Evolutionary conservation across 2,113 vertebrate species (phyloP).

Genomic region (Bettongia penicillata): DNA sequence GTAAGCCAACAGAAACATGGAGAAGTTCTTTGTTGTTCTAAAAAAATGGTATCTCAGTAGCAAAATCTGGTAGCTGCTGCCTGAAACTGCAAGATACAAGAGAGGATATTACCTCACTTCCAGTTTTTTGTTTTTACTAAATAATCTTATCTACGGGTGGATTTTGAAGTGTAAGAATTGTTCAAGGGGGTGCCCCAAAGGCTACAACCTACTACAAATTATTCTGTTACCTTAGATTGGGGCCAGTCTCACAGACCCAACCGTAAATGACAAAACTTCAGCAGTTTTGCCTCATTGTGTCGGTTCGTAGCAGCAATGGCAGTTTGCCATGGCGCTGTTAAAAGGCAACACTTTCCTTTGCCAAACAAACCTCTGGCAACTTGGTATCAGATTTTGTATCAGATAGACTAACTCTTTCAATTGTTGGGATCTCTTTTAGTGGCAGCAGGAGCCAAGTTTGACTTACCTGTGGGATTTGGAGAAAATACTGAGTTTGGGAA

Average conservation of each 20-base stretch:
- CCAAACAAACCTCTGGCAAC: background rate
- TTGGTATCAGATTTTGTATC: background rate
- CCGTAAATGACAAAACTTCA: background rate
- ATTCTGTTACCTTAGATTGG: background rate
- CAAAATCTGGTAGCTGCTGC: background rate
- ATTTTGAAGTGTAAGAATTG: background rate
- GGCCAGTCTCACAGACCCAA: slow-evolving; percentile 26
- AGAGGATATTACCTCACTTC: slow-evolving; percentile 43
- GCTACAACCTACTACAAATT: background rate
- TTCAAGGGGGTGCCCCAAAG: background rate
- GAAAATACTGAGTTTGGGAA: background rate
- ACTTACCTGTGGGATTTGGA: background rate
- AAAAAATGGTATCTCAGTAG: background rate
- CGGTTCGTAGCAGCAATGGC: background rate
- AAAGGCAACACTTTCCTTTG: background rate
- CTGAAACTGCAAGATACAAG: background rate
- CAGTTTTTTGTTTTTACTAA: slow-evolving; percentile 46
- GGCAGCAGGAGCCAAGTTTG: background rate
- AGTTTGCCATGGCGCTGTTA: background rate
- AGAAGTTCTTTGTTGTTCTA: background rate
- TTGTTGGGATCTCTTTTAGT: background rate
- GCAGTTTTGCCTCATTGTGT: background rate
- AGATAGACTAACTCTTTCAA: background rate
- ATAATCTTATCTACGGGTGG: background rate
- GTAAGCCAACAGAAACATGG: slow-evolving; percentile 16